Conservation (phyloP, 1,140 invertebrate species). For the Drosophila erecta region DNA sequence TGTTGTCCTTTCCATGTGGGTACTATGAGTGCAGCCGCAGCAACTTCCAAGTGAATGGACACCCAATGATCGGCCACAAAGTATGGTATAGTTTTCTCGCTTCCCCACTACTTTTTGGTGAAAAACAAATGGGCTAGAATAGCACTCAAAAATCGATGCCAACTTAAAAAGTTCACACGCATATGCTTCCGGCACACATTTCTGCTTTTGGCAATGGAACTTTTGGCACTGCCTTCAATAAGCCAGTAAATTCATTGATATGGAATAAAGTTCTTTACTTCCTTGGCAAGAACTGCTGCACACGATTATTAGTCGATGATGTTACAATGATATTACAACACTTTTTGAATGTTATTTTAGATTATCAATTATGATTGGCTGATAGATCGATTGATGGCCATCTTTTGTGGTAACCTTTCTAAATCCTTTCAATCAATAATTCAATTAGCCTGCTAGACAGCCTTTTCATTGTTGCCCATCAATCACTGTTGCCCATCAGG, state of each 20-base stretch:
- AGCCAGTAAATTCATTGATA: conserved; percentile 25
- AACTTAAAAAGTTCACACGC: conserved; percentile 44
- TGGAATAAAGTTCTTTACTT: conserved; percentile 1
- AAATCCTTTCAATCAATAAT: conserved; percentile 16
- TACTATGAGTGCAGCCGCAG: conserved; percentile 50
- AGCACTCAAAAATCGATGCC: conserved; percentile 46
- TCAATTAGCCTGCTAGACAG: conserved; percentile 33
- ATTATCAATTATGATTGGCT: neutral
- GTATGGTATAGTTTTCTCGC: conserved; percentile 57
- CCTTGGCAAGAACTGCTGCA: conserved; percentile 7
- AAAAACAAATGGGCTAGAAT: conserved; percentile 21
- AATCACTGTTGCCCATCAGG: conserved; percentile 31
- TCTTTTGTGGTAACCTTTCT: neutral
- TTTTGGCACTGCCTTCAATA: conserved; percentile 34
- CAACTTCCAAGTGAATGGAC: conserved; percentile 64
- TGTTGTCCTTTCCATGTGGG: conserved; percentile 15
- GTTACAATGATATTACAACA: neutral
- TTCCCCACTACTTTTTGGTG: conserved; percentile 38
- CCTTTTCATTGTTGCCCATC: conserved; percentile 20
- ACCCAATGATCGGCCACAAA: conserved; percentile 67
- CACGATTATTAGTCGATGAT: conserved; percentile 19
- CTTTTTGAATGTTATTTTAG: neutral
- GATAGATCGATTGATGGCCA: neutral
- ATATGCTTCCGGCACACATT: conserved; percentile 46
- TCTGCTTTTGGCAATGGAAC: conserved; percentile 8